Evolutionary conservation across 2,888 invertebrate genomes (phyloP), one percentile per base, ranked within the genome.

Genomic region (Rhyacophila evoluta): DNA sequence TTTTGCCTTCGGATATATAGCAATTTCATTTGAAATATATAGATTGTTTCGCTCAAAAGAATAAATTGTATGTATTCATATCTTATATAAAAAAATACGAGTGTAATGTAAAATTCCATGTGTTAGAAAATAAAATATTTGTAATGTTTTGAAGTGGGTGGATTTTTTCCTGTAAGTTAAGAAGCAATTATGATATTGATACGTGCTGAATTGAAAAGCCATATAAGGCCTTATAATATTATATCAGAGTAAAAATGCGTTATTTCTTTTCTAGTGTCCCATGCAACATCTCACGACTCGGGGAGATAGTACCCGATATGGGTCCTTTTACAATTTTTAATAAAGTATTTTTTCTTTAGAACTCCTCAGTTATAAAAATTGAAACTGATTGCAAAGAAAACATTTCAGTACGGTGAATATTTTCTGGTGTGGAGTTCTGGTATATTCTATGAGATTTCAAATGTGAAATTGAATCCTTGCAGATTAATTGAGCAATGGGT

Each of bases 141-240:
- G 78, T 78, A 77, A 33, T 25, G 72, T 77, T 69, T 70, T 73
- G 77, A 68, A 73, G 73, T 67, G 72, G 77, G 25, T 67, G 72
- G 77, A 68, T 72, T 72, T 55, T 55, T 28, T 72, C 72, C 72
- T 72, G 71, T 72, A 72, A 78, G 41, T 75, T 78, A 75, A 75
- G 55, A 68, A 36, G 74, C 74, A 71, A 78, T 78, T 72, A 39
- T 39, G 72, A 72, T 72, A 72, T 72, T 25, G 78, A 73, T 74
- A 38, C 78, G 55, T 74, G 74, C 73, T 38, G 69, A 68, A 71
- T 75, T 72, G 79, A 38, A 69, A 79, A 79, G 79, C 79, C 79
- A 77, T 77, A 33, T 55, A 75, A 72, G 79, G 79, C 79, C 79
- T 79, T 79, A 79, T 79, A 36, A 72, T 72, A 72, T 72, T 72